Base-by-base conservation (phyloP, 2,888 invertebrate species). In the Ectemnius lituratus region DNA sequence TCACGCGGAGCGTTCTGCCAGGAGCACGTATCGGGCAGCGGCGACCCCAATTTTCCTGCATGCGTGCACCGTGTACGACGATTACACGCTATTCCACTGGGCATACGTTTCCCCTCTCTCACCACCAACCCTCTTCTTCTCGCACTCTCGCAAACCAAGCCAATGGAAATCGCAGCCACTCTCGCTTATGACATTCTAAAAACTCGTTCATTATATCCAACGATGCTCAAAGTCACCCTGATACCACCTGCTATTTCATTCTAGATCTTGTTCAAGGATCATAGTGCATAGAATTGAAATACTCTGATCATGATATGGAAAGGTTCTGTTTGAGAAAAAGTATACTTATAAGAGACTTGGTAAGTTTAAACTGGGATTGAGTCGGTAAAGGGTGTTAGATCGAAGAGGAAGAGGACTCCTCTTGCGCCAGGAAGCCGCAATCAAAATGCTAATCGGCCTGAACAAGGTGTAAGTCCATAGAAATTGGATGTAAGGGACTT, bases 401-500 rank as follows among this genome's bases (percentile, higher is more conserved):
- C 18, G 28, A 18, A 45, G 58, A 64, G 45, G 18, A 58, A 58
- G 72, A 28, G 67, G 65, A 77, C 73, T 73, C 67, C 67, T 23
- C 28, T 47, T 20, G 60, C 16, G 60, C 16, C 47, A 56, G 71
- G 78, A 79, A 83, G 85, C 84, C 85, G 84, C 88, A 87, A 89
- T 89, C 88, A 89, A 89, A 89, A 89, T 89, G 88, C 87, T 89
- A 89, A 89, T 89, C 82, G 83, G 72, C 76, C 76, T 67, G 84
- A 85, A 86, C 85, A 85, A 89, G 89, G 85, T 87, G 89, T 88
- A 89, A 89, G 88, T 89, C 87, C 83, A 86, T 86, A 86, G 88
- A 86, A 89, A 89, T 88, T 87, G 88, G 85, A 88, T 89, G 88
- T 88, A 88, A 88, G 88, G 84, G 88, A 86, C 82, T 87, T 88